phyloP scores from a whole-genome alignment of 2,113 vertebrate species.

The Lanius collurio region DNA sequence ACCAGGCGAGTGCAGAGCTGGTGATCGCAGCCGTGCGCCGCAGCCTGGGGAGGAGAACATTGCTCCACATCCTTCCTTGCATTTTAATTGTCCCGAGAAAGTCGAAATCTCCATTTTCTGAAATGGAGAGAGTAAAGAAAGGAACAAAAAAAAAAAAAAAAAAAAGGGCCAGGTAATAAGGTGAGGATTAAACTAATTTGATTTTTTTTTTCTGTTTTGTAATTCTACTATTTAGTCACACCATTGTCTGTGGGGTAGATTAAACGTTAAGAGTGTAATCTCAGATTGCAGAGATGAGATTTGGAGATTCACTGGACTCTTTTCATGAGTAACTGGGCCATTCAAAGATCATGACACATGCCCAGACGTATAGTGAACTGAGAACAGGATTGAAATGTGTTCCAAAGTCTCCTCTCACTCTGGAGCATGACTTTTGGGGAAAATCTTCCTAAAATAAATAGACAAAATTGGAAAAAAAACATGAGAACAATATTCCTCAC shows the following conservation, averaged over 20 bases:
- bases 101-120: background rate
- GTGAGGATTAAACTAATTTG: background rate
- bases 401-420: background rate
- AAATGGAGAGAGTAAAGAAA: background rate
- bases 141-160: background rate
- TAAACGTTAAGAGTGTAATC: background rate
- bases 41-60: background rate
- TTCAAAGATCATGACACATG: background rate
- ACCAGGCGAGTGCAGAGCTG: constrained; percentile 6
- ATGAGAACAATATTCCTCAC: background rate
- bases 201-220: background rate
- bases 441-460: background rate
- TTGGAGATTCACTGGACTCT: background rate
- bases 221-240: background rate
- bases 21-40: background rate
- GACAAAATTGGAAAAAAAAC: background rate
- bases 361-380: background rate
- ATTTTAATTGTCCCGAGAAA: background rate
- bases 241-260: background rate
- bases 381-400: background rate
- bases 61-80: background rate
- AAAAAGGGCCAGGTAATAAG: background rate
- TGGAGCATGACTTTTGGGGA: background rate
- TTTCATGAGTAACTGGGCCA: background rate
- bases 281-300: background rate